Evolutionary conservation across 2,113 vertebrate genomes (phyloP).

Genomic region (Dinomys branickii): DNA sequence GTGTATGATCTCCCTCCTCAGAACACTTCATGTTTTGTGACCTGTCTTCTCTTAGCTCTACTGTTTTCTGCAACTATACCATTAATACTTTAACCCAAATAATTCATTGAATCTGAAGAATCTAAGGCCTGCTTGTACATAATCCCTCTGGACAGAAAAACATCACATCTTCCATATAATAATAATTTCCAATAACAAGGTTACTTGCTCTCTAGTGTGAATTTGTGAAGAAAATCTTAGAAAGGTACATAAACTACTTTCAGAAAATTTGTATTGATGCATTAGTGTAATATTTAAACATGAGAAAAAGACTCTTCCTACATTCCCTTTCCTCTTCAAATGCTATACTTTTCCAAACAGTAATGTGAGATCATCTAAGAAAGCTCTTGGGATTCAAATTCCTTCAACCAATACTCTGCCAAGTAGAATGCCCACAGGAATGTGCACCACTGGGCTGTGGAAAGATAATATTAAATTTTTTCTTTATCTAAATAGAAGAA

Average conservation of each 20-base stretch:
- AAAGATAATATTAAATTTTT: conserved; percentile 1
- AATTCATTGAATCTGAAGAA: too few species aligned
- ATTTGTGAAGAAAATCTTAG: background rate
- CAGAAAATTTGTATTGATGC: background rate
- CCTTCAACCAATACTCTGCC: background rate
- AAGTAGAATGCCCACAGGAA: background rate
- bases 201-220: background rate
- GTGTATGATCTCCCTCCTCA: background rate
- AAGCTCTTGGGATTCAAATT: background rate
- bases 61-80: too few species aligned
- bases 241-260: background rate
- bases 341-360: background rate
- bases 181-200: background rate
- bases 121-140: too few species aligned
- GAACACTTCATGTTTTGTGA: too few species aligned
- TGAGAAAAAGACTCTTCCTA: background rate
- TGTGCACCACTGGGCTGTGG: background rate
- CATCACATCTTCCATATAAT: background rate
- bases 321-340: background rate
- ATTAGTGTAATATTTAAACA: background rate
- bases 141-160: background rate
- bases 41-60: too few species aligned
- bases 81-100: too few species aligned
- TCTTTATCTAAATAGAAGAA: background rate
- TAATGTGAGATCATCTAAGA: background rate